These are phyloP conservation scores for Bubo bubo DNA, from an alignment of 2,113 vertebrate species.

Conservation along the genomic window DNA sequence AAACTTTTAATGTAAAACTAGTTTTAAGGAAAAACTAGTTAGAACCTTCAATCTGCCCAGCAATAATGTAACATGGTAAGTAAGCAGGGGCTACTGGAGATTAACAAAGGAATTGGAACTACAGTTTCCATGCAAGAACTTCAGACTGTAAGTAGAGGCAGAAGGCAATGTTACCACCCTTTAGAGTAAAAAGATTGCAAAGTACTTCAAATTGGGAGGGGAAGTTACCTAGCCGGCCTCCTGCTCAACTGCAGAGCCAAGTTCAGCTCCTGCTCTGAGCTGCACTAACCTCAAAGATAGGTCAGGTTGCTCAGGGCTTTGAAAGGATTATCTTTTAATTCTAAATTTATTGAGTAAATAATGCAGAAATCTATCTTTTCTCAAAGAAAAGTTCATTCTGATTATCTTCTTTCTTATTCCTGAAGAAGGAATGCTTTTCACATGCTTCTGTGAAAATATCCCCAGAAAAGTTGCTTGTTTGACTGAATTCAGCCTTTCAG, in stretches of 20 bases:
- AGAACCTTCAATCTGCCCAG: neutral
- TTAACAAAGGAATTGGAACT: neutral
- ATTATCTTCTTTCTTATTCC: neutral
- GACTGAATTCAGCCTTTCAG: neutral
- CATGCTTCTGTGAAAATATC: neutral
- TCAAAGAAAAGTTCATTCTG: neutral
- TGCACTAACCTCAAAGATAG: neutral
- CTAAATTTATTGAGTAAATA: neutral
- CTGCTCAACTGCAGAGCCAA: neutral
- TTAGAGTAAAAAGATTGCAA: neutral
- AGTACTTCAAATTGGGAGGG: neutral
- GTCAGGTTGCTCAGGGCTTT: neutral
- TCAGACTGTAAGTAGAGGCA: neutral
- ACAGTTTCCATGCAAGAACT: neutral
- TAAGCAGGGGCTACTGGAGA: neutral
- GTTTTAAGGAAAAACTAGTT: neutral
- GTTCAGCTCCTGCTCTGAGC: neutral
- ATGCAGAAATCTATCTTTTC: neutral
- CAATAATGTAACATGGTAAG: neutral
- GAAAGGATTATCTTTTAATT: neutral
- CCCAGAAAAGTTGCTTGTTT: neutral
- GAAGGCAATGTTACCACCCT: neutral
- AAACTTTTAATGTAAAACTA: neutral
- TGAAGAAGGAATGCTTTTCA: neutral
- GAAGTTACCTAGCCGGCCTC: neutral